Evolutionary conservation across 2,797 vertebrate genomes (phyloP), one percentile per base, ranked within the genome.

Genomic region (Poecilia picta): DNA sequence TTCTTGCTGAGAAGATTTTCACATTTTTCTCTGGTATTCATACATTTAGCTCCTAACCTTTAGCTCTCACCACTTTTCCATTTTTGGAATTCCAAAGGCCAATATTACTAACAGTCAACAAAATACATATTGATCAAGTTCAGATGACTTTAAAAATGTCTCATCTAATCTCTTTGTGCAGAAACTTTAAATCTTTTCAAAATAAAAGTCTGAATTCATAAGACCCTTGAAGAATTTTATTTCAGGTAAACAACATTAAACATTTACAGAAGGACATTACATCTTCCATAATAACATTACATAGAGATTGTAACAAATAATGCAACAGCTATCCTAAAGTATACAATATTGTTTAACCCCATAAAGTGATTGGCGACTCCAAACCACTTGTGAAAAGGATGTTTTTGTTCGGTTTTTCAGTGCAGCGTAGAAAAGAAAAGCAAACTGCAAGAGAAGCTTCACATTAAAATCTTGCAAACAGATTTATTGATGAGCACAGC

Each of bases 201-300:
- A 72, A 72, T 18, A 11, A 72, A 49, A 11, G 2, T 39, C 20
- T 39, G 36, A 68, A 39, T 2, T 68, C 64, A 68, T 68, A 12
- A n/a, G 23, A 53, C 12, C 41, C n/a, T 13, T 74, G 62, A 92
- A 92, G 94, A 92, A 94, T 94, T 98, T 98, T 98, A 98, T 99
- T 98, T 97, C 96, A 96, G 96, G 92, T 97, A 97, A 95, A 94
- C 94, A 94, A 97, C 96, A 97, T 96, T 97, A 96, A 97, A 95
- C 96, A 96, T 96, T 96, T 96, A 98, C 96, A 98, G 95, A 95
- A 95, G 96, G 96, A 98, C 97, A 96, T 97, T 97, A 99, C 97
- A 97, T 96, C 96, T 97, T 97, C 96, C 96, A 97, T 97, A 96
- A 96, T 97, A 96, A 97, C 97, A 97, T 97, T 96, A 97, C 97